Conservation (phyloP, 2,113 vertebrate species). For the Spheniscus mendiculus region DNA sequence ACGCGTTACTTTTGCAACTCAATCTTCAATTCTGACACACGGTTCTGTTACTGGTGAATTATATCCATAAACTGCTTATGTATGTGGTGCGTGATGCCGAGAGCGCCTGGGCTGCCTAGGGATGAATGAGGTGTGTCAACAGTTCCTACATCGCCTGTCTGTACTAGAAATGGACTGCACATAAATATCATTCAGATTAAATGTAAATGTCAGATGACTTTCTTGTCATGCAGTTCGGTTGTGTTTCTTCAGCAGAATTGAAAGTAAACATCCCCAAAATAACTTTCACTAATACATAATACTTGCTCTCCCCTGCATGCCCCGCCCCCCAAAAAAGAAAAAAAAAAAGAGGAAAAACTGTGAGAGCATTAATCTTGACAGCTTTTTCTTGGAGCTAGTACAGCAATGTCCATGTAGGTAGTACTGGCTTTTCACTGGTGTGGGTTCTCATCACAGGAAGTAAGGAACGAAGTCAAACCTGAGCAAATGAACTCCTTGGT, state of each 20-base stretch:
- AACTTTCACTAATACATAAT: background rate
- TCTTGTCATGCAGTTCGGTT: fast-evolving
- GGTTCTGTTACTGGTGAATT: background rate
- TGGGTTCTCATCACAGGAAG: background rate
- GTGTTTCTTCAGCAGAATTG: background rate
- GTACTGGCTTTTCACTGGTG: background rate
- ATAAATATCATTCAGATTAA: fast-evolving
- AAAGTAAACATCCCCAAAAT: background rate
- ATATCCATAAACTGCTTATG: fast-evolving
- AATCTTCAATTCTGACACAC: fast-evolving
- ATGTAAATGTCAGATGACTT: background rate
- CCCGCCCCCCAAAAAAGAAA: too few species aligned
- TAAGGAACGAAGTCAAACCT: background rate
- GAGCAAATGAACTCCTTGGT: background rate
- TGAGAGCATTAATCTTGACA: background rate
- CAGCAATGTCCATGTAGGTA: background rate
- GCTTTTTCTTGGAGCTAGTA: background rate
- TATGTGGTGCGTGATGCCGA: fast-evolving
- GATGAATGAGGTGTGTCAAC: fast-evolving
- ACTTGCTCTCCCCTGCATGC: background rate
- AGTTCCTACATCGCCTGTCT: fast-evolving
- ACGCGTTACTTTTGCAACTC: fast-evolving
- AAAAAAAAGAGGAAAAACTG: fast-evolving
- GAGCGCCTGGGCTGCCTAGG: background rate
- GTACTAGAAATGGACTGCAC: background rate